Evolutionary conservation across 1,140 invertebrate genomes (phyloP).

Genomic region (Ladona fulva): DNA sequence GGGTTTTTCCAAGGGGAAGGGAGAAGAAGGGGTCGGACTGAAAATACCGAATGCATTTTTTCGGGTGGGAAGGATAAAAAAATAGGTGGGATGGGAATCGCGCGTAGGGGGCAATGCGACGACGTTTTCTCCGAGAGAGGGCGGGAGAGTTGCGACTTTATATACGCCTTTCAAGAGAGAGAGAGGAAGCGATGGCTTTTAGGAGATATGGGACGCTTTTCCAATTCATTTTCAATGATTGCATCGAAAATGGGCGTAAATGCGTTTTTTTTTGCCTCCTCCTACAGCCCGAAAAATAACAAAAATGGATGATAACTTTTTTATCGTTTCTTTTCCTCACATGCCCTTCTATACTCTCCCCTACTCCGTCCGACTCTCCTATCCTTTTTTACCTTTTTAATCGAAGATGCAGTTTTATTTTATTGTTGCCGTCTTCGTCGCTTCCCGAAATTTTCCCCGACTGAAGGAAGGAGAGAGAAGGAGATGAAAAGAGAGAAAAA

Average conservation of each 20-base stretch:
- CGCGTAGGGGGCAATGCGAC: too few relatives aligned
- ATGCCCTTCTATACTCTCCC: neutral
- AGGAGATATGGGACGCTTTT: neutral
- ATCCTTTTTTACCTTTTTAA: too few relatives aligned
- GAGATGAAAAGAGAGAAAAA: neutral
- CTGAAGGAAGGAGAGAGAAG: neutral
- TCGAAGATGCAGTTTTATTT: too few relatives aligned
- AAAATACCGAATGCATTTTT: too few relatives aligned
- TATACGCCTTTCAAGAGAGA: neutral
- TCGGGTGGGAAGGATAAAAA: too few relatives aligned
- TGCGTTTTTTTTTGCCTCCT: neutral
- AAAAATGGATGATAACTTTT: neutral
- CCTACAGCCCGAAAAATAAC: neutral
- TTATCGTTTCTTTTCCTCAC: neutral
- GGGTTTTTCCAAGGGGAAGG: neutral
- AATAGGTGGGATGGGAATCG: too few relatives aligned
- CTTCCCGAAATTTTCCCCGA: neutral
- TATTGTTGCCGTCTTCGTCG: neutral
- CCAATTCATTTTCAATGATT: conserved; percentile 3
- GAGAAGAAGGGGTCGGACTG: neutral
- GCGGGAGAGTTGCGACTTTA: too few relatives aligned
- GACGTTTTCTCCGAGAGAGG: too few relatives aligned
- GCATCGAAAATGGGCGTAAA: neutral
- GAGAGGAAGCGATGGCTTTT: neutral
- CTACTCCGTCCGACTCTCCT: too few relatives aligned